Base-by-base conservation (phyloP, 2,888 invertebrate genomes). In the Drosophila affinis region DNA sequence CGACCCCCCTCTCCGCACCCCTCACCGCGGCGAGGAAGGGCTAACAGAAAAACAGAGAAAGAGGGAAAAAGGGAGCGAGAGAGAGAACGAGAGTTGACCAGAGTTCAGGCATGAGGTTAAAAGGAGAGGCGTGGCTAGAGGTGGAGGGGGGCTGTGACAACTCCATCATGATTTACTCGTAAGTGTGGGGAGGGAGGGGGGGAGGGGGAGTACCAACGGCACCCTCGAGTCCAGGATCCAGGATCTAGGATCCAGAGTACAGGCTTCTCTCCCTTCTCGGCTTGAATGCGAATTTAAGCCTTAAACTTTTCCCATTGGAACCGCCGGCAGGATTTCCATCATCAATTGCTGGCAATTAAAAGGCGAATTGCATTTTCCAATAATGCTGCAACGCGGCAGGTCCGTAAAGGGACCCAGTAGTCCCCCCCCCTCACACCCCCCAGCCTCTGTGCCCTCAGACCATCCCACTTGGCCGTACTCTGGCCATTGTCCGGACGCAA, bases 271-370 rank as follows among this genome's bases (percentile, higher is more conserved):
- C 14, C n/a, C 12, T 52, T 49, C 51, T 24, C 1, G 3, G 32
- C 60, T 63, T 9, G 18, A 14, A 32, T 39, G 14, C 14, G 44
- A 47, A 57, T 62, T 62, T 62, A 62, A 65, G 70, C 57, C 76
- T 79, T 68, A 77, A 78, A 62, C 51, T 45, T 54, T 49, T 63
- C 39, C 47, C 48, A 45, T 45, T 60, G 46, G 32, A n/a, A 12
- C 46, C 54, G 3, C 47, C 45, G 62, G 49, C 55, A 61, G 63
- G 62, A 63, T 71, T 71, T 56, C 39, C 56, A 49, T 67, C 72
- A 76, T 72, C 83, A 74, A 78, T 83, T 80, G 83, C 68, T 52
- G 62, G 81, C 83, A 83, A 83, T 83, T 81, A 86, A 83, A 85
- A 63, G 67, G 63, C 69, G 70, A 76, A 76, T 65, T 72, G 87